Conservation (phyloP, 1,140 invertebrate genomes). For the Muscidifurax raptorellus region DNA sequence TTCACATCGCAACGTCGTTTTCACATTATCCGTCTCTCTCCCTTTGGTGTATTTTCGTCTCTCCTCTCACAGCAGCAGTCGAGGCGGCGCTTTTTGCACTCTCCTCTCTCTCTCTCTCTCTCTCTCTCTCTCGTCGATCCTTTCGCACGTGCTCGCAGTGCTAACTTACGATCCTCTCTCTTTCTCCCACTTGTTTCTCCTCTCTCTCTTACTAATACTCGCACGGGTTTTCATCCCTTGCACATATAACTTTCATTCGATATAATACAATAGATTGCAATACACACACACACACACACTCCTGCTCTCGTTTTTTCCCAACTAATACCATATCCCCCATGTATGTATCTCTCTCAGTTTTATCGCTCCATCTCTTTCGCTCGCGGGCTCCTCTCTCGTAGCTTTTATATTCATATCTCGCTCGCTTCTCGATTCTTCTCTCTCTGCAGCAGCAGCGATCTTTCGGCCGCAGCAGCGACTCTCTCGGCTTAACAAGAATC, state of each 20-base stretch:
- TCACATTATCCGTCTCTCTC: not conserved
- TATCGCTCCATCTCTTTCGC: not conserved
- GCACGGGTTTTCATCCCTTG: not conserved
- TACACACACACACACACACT: not conserved
- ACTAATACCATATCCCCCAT: not conserved
- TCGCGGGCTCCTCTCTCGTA: not conserved
- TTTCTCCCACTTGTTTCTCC: constrained; percentile 41
- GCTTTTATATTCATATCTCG: constrained; percentile 22
- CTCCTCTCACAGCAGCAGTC: not conserved
- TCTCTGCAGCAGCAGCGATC: not conserved
- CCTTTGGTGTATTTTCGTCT: not conserved
- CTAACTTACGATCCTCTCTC: constrained; percentile 71
- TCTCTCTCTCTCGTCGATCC: constrained; percentile 59
- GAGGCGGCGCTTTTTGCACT: constrained; percentile 39
- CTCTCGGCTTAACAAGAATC: constrained; percentile 1
- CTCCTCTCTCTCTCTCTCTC: constrained; percentile 63
- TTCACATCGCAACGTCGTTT: not conserved
- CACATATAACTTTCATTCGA: no score
- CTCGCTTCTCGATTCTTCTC: not conserved
- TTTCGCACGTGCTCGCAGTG: constrained; percentile 61
- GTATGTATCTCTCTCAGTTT: constrained; percentile 3
- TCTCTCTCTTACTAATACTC: not conserved
- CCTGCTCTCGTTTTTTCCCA: not conserved
- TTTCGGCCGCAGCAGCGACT: not conserved
- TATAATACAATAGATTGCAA: no score